Conservation (phyloP, 2,888 invertebrate species). For the Drosophila anomelani region DNA sequence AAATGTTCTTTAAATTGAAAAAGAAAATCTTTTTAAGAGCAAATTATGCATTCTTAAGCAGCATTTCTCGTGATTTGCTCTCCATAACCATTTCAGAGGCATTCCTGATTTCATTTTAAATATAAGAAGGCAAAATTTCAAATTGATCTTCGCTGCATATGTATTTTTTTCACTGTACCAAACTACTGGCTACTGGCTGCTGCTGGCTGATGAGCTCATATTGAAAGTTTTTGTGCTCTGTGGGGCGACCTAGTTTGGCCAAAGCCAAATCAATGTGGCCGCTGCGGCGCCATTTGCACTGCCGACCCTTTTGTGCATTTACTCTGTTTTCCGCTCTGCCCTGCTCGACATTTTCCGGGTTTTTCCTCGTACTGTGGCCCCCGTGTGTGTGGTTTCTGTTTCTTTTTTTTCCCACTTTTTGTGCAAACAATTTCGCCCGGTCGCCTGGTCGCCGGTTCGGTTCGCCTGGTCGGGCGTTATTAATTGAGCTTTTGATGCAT, state of each 20-base stretch:
- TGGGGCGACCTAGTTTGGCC: constrained; percentile 77
- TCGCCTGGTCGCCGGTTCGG: constrained; percentile 60
- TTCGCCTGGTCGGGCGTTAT: constrained; percentile 68
- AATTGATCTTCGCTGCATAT: neutral
- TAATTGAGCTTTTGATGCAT: constrained; percentile 73
- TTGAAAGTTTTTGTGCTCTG: constrained; percentile 71
- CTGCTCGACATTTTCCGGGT: constrained; percentile 38
- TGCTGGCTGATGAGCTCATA: constrained; percentile 72
- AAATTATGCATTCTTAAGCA: no score
- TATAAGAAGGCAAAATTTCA: neutral
- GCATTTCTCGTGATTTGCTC: no score
- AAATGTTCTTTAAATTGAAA: no score
- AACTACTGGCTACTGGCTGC: constrained; percentile 30
- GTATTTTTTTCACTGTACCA: neutral
- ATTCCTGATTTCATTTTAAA: neutral
- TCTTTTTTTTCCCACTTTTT: constrained; percentile 11
- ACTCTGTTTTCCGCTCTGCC: constrained; percentile 32
- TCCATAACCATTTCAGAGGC: neutral
- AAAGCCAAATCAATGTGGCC: constrained; percentile 82
- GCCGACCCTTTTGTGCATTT: constrained; percentile 69
- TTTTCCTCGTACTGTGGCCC: constrained; percentile 10
- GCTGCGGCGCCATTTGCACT: constrained; percentile 76
- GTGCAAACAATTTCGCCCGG: constrained; percentile 52
- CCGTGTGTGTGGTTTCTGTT: constrained; percentile 8
- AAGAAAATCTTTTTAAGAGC: neutral